Conservation (phyloP, 2,113 vertebrate genomes). For the Mungos mungo region DNA sequence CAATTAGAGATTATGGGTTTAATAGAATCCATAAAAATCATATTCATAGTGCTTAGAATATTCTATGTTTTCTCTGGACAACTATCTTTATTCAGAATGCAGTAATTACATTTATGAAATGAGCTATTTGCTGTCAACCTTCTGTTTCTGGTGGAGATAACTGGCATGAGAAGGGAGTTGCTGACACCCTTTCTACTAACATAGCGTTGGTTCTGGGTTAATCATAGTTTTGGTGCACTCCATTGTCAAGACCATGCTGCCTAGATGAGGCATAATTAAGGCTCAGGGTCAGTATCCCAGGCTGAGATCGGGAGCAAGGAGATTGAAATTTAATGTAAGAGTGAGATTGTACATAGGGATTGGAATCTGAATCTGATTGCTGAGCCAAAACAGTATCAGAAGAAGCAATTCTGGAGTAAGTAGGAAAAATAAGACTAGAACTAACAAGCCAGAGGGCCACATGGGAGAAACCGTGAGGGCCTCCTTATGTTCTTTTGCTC, state of each 20-base stretch:
- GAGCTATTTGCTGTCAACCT: neutral
- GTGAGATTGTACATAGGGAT: neutral
- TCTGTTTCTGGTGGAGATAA: neutral
- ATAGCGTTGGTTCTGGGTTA: neutral
- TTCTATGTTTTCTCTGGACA: constrained; percentile 4
- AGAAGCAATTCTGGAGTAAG: neutral
- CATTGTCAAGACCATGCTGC: neutral
- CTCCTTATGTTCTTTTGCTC: neutral
- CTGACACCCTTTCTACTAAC: neutral
- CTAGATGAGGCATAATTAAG: neutral
- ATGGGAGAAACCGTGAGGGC: neutral
- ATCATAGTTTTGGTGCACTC: neutral
- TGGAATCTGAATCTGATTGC: neutral
- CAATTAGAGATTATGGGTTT: neutral
- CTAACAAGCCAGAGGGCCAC: neutral
- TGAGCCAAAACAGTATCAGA: neutral
- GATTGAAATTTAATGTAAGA: neutral
- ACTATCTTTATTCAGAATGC: neutral
- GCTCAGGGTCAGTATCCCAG: neutral
- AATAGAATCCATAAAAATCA: constrained; percentile 10
- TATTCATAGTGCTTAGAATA: neutral
- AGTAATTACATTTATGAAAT: constrained; percentile 28
- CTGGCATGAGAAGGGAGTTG: neutral
- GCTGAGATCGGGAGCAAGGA: neutral
- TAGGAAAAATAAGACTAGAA: neutral